Evolutionary conservation across 2,113 vertebrate species (phyloP), one percentile per base, ranked within the genome.

Genomic region (Turnix velox): DNA sequence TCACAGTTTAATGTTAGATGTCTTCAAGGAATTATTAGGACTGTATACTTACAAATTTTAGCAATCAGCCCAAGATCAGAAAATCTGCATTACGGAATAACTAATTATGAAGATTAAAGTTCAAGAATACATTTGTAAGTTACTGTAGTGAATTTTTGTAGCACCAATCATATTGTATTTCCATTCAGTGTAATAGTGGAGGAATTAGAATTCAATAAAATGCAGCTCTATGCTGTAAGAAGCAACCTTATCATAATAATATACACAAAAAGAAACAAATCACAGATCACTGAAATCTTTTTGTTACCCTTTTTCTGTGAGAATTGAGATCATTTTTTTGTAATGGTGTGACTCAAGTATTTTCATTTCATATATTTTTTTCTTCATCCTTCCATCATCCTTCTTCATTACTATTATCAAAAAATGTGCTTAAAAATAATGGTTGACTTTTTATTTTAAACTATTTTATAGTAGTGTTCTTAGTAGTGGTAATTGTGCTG

Each of bases 161-260:
- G 6, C 4, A 42, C 18, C 8, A 67, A 37, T 42, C 19, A 20
- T 67, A 35, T 33, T n/a, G 13, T 40, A 39, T 86, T 68, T 74
- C 23, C 14, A 49, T 39, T 63, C 19, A 43, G 14, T 22, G 12
- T 39, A 75, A 33, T 33, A 55, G 12, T 22, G 13, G 10, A 43
- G 10, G 55, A 68, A 55, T 30, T 51, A 9, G 55, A 68, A 55
- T 30, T 51, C 6, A 33, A 25, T 39, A n/a, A 57, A 71, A 63
- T 1, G 0, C 2, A 24, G 4, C 40, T 49, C 6, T n/a, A 31
- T 7, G 48, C 5, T 25, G 9, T 6, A 45, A 59, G 28, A 73
- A 48, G 7, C 7, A 62, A 48, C 8, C 17, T 10, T 24, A 42
- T 61, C 39, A 30, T 4, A 74, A 48, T 39, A 67, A 33, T 30